phyloP scores from a whole-genome alignment of 1,140 invertebrate species.

The Tyrophagus putrescentiae region DNA sequence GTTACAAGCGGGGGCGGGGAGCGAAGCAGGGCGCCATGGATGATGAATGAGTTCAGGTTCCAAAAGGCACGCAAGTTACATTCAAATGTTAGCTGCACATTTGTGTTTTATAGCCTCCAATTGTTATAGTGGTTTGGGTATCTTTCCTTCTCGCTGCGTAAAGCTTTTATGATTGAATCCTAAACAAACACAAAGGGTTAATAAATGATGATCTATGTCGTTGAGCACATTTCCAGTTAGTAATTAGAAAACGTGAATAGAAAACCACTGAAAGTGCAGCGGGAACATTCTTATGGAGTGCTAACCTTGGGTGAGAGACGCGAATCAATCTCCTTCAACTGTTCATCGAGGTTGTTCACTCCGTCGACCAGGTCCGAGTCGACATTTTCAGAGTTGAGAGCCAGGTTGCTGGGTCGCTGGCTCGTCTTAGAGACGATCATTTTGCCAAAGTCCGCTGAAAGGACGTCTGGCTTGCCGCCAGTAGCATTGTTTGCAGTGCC shows the following conservation, averaged over 20 bases:
- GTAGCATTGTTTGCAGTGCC: neutral
- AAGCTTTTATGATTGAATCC: slow-evolving; percentile 62
- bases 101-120: slow-evolving; percentile 47
- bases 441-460: neutral
- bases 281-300: slow-evolving; percentile 19
- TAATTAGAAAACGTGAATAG: neutral
- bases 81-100: neutral
- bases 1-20: no score
- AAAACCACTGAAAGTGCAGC: slow-evolving; percentile 3
- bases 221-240: slow-evolving; percentile 20
- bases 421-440: neutral
- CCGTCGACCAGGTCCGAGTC: slow-evolving; percentile 31
- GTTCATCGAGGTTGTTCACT: slow-evolving; percentile 60
- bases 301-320: slow-evolving; percentile 50
- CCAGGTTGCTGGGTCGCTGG: slow-evolving; percentile 2
- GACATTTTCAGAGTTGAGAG: neutral
- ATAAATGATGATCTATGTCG: no score
- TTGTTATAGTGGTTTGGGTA: slow-evolving; percentile 51
- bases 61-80: no score
- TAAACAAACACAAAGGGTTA: slow-evolving; percentile 31
- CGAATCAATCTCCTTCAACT: slow-evolving; percentile 59
- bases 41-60: no score
- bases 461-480: neutral
- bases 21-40: no score
- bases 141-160: slow-evolving; percentile 62